A percentile compares a stretch with the other conserved stretches of the same genome.
These are phyloP conservation scores for Cydia fagiglandana DNA, from an alignment of 1,140 invertebrate species.

Conservation along the genomic window DNA sequence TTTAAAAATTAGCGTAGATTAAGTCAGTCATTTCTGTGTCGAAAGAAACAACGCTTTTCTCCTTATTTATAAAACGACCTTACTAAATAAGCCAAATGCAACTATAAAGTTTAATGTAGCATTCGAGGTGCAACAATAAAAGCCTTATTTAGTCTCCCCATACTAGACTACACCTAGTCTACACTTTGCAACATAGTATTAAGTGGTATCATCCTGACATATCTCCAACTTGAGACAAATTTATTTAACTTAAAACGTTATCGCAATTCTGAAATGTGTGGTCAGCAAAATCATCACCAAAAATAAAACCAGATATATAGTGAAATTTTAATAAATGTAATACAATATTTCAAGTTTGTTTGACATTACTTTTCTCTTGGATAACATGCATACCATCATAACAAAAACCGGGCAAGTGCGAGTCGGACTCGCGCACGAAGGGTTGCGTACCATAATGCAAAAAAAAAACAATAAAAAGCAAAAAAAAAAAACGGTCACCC, in stretches of 20 bases:
- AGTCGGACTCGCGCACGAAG: no score
- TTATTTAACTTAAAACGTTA: background rate
- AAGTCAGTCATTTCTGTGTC: background rate
- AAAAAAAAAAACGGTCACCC: no score
- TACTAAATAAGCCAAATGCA: background rate
- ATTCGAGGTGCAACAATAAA: constrained; percentile 4
- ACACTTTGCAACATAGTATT: background rate
- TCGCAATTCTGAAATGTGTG: background rate
- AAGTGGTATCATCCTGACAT: constrained; percentile 2
- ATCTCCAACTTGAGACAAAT: background rate
- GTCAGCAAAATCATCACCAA: background rate
- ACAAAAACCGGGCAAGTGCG: no score
- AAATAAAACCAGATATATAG: no score
- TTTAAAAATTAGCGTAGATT: background rate
- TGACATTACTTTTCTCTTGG: no score
- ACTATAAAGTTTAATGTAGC: constrained; percentile 10
- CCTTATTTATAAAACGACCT: background rate
- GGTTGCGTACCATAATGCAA: no score
- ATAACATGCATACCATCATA: no score
- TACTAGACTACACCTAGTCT: background rate
- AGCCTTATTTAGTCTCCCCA: background rate
- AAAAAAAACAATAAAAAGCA: no score
- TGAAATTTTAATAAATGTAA: no score
- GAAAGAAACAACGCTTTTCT: background rate
- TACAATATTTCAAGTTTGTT: no score